A percentile compares a stretch with the other conserved stretches of the same genome.
phyloP scores from a whole-genome alignment of 2,113 vertebrate genomes.

The Aspidoscelis tigris region DNA sequence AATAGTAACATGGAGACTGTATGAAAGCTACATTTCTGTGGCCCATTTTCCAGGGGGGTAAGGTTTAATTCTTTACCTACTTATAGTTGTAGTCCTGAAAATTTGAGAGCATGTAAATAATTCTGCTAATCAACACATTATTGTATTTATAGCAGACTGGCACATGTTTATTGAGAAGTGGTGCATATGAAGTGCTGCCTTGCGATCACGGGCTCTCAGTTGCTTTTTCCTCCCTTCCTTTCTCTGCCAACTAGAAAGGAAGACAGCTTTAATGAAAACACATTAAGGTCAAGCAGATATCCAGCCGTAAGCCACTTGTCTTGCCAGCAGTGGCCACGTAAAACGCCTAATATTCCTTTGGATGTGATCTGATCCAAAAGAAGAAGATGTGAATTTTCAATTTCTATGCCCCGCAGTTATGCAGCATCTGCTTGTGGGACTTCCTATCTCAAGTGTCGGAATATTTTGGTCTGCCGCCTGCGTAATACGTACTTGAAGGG shows the following conservation, averaged over 20 bases:
- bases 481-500: not conserved
- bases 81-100: slow-evolving; percentile 13
- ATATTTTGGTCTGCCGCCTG: not conserved
- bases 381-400: not conserved
- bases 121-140: slow-evolving; percentile 43
- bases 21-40: not conserved
- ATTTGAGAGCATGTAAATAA: slow-evolving; percentile 30
- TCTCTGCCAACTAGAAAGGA: not conserved
- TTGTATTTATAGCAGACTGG: slow-evolving; percentile 40
- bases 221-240: not conserved
- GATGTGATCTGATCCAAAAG: not conserved
- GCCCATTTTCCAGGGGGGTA: not conserved
- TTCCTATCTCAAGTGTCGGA: not conserved
- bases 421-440: not conserved
- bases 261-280: not conserved
- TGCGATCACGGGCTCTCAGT: not conserved
- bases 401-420: not conserved
- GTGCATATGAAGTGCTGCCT: not conserved
- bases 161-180: slow-evolving; percentile 26
- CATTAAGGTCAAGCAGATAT: not conserved
- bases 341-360: not conserved
- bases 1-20: not conserved
- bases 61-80: not conserved
- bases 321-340: not conserved
- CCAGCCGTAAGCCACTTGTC: not conserved